Base-by-base conservation (phyloP, 1,140 invertebrate genomes). In the Caenorhabditis latens region DNA sequence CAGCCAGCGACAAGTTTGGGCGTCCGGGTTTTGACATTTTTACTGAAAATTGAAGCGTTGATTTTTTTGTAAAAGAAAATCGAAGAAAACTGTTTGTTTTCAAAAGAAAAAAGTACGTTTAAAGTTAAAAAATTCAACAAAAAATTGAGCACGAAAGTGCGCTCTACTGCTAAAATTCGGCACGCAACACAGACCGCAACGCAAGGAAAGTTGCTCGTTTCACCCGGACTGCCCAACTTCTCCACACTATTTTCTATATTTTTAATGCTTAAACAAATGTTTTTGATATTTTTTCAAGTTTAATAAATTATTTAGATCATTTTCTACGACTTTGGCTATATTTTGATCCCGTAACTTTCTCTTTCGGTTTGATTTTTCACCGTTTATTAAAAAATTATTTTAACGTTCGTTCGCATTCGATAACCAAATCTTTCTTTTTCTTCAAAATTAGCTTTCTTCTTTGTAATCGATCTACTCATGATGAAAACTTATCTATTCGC, bases 21-120 rank as follows among this genome's bases (percentile, higher is more conserved):
- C 71, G 71, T 79, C 71, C 71, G 11, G 71, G 71, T 24, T 79
- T 79, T 24, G 71, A 79, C 71, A 79, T 79, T 43, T 43, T 43
- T 43, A 42, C 42, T 71, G 42, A 19, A 71, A 50, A 79, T 13
- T 32, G 2, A 32, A 32, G 32, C 32, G 2, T 7, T 32, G 19
- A 63, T 40, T 21, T 21, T n/a, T 58, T 75, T 79, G 13, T 43
- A 79, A 50, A n/a, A 79, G 67, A 43, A 46, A 71, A 50, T 0
- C 19, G 8, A 32, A 48, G 50, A 79, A 11, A n/a, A 19, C n/a
- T 43, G 14, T 14, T 32, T n/a, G 11, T n/a, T 43, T 6, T 43
- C 13, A 71, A n/a, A 8, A 19, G 19, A 65, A 43, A 46, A 43
- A 43, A 11, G 61, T 32, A 32, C 32, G 0, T 32, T 32, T 63